phyloP scores from a whole-genome alignment of 1,140 invertebrate species.

The Fopius arisanus region DNA sequence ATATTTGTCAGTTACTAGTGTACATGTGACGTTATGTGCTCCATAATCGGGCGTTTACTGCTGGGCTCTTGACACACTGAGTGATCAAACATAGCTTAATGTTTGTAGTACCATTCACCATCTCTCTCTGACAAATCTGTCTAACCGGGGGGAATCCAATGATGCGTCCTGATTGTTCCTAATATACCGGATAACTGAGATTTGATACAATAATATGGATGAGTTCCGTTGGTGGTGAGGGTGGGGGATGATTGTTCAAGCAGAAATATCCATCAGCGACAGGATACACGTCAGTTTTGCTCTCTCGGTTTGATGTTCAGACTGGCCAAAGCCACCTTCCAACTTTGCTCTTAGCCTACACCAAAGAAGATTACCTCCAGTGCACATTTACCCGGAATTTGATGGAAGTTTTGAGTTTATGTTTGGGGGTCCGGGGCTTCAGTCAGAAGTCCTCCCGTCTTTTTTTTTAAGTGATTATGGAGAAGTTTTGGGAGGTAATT shows the following conservation, averaged over 20 bases:
- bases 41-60: background rate
- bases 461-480: background rate
- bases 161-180: background rate
- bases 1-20: background rate
- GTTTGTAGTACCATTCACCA: background rate
- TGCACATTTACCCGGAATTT: background rate
- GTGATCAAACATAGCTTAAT: background rate
- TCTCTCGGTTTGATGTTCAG: background rate
- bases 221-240: background rate
- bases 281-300: conserved; percentile 1
- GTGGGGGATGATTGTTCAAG: background rate
- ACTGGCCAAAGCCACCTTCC: background rate
- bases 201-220: background rate
- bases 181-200: background rate
- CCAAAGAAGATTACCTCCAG: conserved; percentile 7
- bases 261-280: background rate
- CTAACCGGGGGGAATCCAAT: background rate
- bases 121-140: background rate
- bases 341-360: conserved; percentile 16
- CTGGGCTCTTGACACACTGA: background rate
- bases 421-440: background rate
- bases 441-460: background rate
- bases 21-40: background rate
- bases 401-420: background rate
- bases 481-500: background rate